Conservation (phyloP, 1,140 invertebrate species). For the Melanaphis sacchari region DNA sequence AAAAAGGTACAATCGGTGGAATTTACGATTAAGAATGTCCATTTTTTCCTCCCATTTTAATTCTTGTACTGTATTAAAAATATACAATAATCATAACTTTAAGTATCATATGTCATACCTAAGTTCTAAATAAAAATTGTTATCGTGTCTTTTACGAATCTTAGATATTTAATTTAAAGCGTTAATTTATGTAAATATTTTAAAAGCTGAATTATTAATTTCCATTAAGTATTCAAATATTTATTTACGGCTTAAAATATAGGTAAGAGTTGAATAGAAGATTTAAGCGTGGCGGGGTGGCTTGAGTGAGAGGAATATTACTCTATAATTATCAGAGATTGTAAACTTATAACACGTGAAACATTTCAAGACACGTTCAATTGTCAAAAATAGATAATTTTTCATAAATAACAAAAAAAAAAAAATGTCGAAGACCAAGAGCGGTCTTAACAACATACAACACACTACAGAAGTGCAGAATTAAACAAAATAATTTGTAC, state of each 20-base stretch:
- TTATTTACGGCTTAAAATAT: not conserved
- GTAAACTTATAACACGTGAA: not conserved
- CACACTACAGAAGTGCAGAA: no score
- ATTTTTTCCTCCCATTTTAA: not conserved
- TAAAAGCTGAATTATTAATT: conserved; percentile 9
- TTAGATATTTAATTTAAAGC: not conserved
- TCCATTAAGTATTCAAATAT: conserved; percentile 10
- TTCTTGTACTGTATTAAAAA: not conserved
- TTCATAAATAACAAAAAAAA: not conserved
- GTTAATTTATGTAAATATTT: conserved; percentile 12
- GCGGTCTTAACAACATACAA: not conserved
- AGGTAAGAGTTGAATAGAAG: not conserved
- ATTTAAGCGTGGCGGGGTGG: not conserved
- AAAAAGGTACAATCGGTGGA: not conserved
- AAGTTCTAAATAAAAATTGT: not conserved
- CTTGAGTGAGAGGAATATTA: not conserved
- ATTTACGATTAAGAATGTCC: not conserved
- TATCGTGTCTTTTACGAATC: not conserved
- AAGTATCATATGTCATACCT: not conserved
- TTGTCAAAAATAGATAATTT: not conserved
- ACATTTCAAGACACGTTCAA: not conserved
- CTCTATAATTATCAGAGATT: not conserved
- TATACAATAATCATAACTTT: not conserved
- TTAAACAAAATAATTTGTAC: no score
- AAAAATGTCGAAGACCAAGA: not conserved